Percentiles rank a stretch among this genome's conserved stretches.
Conservation (phyloP, 2,888 invertebrate species). For the Hoplodrina blanda region DNA sequence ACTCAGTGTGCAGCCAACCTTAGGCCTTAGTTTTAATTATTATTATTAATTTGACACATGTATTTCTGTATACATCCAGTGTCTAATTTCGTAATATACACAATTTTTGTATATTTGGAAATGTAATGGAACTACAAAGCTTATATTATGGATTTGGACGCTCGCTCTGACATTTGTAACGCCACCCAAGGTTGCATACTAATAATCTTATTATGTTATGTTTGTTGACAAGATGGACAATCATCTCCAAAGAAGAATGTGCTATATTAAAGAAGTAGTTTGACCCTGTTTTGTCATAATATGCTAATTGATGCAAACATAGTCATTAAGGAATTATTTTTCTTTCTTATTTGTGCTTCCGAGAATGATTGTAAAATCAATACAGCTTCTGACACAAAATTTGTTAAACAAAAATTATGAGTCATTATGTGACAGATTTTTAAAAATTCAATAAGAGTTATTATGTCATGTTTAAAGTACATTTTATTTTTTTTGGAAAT, state of each 20-base stretch:
- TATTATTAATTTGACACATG: conserved; percentile 34
- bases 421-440: no score
- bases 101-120: conserved; percentile 45
- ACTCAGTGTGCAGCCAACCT: conserved; percentile 50
- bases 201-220: conserved; percentile 44
- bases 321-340: neutral
- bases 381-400: neutral
- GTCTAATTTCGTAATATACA: conserved; percentile 46
- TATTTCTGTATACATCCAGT: conserved; percentile 43
- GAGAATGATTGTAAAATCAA: neutral
- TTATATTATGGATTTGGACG: conserved; percentile 44
- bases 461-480: neutral
- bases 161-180: conserved; percentile 76
- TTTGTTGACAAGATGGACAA: conserved; percentile 9
- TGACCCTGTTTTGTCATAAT: neutral
- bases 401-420: neutral
- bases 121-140: conserved; percentile 56
- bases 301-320: neutral
- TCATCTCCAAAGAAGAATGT: neutral
- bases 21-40: conserved; percentile 29
- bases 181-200: conserved; percentile 71
- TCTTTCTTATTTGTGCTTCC: neutral
- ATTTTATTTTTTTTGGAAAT: no score
- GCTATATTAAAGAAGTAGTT: neutral
- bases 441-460: neutral